phyloP scores from a whole-genome alignment of 2,113 vertebrate genomes.

The Prolemur simus region DNA sequence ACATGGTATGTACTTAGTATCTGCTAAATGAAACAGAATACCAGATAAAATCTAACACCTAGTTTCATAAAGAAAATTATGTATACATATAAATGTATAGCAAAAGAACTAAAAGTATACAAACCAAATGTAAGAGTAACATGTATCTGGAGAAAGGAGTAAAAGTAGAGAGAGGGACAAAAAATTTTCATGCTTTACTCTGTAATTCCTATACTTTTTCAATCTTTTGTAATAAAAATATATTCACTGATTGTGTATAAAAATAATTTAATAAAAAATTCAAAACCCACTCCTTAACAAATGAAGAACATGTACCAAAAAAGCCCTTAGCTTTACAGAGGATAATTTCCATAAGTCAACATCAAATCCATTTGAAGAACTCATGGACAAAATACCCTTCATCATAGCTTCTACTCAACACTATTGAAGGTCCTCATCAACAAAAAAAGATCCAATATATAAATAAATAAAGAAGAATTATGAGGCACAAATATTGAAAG shows the following conservation, averaged over 20 bases:
- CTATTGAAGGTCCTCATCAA: neutral
- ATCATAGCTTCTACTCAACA: neutral
- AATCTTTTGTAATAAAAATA: slow-evolving; percentile 19
- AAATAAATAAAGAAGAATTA: neutral
- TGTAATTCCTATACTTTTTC: slow-evolving; percentile 9
- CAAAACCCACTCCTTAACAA: slow-evolving; percentile 11
- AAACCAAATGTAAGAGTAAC: neutral
- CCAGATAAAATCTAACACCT: neutral
- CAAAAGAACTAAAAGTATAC: neutral
- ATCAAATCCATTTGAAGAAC: neutral
- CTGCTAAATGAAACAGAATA: neutral
- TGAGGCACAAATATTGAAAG: neutral
- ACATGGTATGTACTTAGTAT: neutral
- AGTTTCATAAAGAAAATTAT: neutral
- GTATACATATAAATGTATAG: neutral
- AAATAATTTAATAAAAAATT: slow-evolving; percentile 11
- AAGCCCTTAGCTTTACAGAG: neutral
- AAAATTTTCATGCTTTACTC: neutral
- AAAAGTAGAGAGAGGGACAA: neutral
- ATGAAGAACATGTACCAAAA: neutral
- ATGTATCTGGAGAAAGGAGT: neutral
- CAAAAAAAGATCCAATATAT: neutral
- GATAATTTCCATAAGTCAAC: neutral
- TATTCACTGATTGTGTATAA: neutral
- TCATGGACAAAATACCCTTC: neutral